Percentiles rank a stretch among this genome's conserved stretches.
These are phyloP conservation scores for Helicoverpa assulta DNA, from an alignment of 2,888 invertebrate genomes.

Conservation along the genomic window DNA sequence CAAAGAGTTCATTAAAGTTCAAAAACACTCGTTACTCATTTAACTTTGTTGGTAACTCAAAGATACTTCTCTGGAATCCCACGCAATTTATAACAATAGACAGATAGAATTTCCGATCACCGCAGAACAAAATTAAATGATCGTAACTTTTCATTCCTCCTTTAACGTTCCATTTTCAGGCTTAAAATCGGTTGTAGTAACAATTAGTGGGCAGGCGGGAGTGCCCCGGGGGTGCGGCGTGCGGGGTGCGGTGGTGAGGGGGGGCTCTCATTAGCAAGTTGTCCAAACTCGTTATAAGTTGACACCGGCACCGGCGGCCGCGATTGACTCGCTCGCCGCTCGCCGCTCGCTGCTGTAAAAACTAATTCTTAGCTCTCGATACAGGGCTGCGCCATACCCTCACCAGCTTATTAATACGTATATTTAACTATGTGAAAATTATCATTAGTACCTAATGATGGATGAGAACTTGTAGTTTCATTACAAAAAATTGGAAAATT, in stretches of 20 bases:
- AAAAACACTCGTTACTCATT: constrained; percentile 2
- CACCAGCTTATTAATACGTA: constrained; percentile 3
- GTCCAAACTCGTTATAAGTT: constrained; percentile 88
- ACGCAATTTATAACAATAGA: constrained; percentile 29
- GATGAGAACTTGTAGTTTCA: no score
- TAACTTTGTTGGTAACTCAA: constrained; percentile 2
- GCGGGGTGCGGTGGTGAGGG: constrained; percentile 50
- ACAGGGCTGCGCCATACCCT: constrained; percentile 46
- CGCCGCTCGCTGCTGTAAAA: constrained; percentile 68
- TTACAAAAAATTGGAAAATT: no score
- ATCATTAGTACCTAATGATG: no score
- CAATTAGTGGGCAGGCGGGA: constrained; percentile 59
- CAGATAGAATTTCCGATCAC: constrained; percentile 47
- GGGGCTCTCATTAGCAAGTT: constrained; percentile 85
- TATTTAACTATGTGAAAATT: no score
- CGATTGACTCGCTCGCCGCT: constrained; percentile 75
- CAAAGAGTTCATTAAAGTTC: constrained; percentile 10
- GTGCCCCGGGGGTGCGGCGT: constrained; percentile 19
- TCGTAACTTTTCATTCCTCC: constrained; percentile 58
- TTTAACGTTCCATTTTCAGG: constrained; percentile 48
- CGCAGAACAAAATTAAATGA: constrained; percentile 60
- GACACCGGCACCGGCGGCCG: constrained; percentile 59
- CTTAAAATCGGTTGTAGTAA: constrained; percentile 50
- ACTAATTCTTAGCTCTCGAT: constrained; percentile 66
- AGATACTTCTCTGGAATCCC: constrained; percentile 15